Evolutionary conservation across 64 coral and sea anemone genomes (phyloP).

Genomic region (Stylophora pistillata): DNA sequence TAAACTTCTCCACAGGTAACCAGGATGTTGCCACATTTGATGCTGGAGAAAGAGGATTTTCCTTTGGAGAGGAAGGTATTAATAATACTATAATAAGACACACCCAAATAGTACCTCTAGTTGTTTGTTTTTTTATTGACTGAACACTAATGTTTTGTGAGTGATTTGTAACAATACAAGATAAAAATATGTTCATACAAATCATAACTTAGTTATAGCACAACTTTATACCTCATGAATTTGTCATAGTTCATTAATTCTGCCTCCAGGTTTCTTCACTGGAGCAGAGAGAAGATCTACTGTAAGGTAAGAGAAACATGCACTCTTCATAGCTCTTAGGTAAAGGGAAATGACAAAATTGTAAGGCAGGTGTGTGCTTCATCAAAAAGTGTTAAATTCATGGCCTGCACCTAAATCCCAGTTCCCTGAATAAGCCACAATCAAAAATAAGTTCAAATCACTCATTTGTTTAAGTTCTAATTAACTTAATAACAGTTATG

Average conservation of each 20-base stretch:
- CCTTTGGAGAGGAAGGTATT: slow-evolving; percentile 92
- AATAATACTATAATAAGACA: neutral
- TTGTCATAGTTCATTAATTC: neutral
- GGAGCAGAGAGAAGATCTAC: slow-evolving; percentile 77
- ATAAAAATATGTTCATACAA: too few relatives aligned
- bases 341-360: neutral
- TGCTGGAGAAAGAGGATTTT: slow-evolving; percentile 76
- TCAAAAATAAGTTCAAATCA: too few relatives aligned
- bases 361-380: neutral
- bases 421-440: too few relatives aligned
- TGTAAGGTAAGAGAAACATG: slow-evolving; percentile 37
- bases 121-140: neutral
- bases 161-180: too few relatives aligned
- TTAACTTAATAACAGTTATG: too few relatives aligned
- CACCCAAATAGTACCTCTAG: neutral
- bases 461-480: too few relatives aligned
- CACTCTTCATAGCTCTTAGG: neutral
- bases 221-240: too few relatives aligned
- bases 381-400: neutral
- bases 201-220: too few relatives aligned
- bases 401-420: too few relatives aligned
- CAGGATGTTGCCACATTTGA: slow-evolving; percentile 74
- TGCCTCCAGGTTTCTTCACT: slow-evolving; percentile 63
- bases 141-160: too few relatives aligned
- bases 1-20: slow-evolving; percentile 57